These are phyloP conservation scores for Drosophila formosana DNA, from an alignment of 2,888 invertebrate genomes.

Conservation along the genomic window DNA sequence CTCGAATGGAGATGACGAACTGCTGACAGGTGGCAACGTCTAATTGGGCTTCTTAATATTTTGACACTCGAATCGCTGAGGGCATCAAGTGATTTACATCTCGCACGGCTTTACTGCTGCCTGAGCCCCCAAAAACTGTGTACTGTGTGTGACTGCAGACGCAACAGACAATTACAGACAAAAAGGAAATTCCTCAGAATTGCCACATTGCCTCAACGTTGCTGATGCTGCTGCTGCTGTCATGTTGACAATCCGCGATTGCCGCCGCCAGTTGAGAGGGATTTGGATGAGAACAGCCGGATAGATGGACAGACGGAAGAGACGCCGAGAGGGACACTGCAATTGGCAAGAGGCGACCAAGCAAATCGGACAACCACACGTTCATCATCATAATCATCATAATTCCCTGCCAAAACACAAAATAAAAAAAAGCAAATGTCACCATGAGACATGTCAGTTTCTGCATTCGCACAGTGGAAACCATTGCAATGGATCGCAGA, in stretches of 20 bases:
- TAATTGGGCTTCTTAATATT: slow-evolving; percentile 85
- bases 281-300: neutral
- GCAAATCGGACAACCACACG: slow-evolving; percentile 77
- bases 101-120: slow-evolving; percentile 27
- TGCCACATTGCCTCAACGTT: slow-evolving; percentile 49
- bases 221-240: slow-evolving; percentile 34
- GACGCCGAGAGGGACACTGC: slow-evolving; percentile 23
- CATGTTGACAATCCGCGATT: slow-evolving; percentile 59
- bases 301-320: neutral
- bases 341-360: slow-evolving; percentile 69
- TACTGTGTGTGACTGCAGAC: slow-evolving; percentile 1
- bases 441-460: slow-evolving; percentile 45
- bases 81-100: slow-evolving; percentile 67
- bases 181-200: slow-evolving; percentile 62
- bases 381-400: slow-evolving; percentile 84
- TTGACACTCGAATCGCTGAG: slow-evolving; percentile 72
- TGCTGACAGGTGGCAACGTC: slow-evolving; percentile 85
- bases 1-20: slow-evolving; percentile 83
- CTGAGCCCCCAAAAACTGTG: slow-evolving; percentile 6
- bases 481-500: slow-evolving; percentile 3
- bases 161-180: slow-evolving; percentile 67
- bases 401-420: slow-evolving; percentile 74
- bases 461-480: slow-evolving; percentile 47
- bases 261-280: slow-evolving; percentile 5
- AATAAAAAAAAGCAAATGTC: slow-evolving; percentile 47